phyloP scores from a whole-genome alignment of 2,797 vertebrate genomes.

The Notoglanidium macrostoma region DNA sequence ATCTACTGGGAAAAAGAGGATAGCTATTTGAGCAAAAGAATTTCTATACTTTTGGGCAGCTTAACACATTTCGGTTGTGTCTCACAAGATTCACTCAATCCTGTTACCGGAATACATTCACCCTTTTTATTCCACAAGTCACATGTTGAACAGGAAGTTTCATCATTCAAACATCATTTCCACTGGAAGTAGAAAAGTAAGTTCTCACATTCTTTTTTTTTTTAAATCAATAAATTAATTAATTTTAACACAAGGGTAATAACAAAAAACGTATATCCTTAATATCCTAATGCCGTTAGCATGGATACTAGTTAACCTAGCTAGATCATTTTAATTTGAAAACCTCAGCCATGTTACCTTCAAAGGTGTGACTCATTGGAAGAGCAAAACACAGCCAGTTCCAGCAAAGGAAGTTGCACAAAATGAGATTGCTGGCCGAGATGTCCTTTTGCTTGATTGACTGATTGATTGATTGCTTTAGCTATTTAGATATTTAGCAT shows the following conservation, averaged over 20 bases:
- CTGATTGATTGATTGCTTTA: too few species aligned
- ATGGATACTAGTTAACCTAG: neutral
- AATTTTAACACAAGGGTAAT: neutral
- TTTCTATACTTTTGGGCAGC: neutral
- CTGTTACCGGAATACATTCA: neutral
- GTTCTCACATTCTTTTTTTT: neutral
- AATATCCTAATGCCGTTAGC: neutral
- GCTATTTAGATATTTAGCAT: too few species aligned
- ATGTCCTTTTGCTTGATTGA: too few species aligned
- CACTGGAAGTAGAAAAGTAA: neutral
- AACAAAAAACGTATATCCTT: neutral
- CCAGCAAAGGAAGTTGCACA: neutral
- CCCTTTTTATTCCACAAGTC: neutral
- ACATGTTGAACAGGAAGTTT: neutral
- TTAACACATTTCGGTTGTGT: neutral
- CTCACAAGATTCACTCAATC: neutral
- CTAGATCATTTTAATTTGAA: too few species aligned
- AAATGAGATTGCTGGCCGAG: neutral
- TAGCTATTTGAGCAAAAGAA: neutral
- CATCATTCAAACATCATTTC: neutral
- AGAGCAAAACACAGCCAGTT: neutral
- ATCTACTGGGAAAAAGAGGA: neutral
- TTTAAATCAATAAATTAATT: neutral
- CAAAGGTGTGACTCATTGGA: neutral
- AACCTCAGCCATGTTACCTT: neutral